phyloP scores from a whole-genome alignment of 2,888 invertebrate genomes.

The Andrena chrysosceles region DNA sequence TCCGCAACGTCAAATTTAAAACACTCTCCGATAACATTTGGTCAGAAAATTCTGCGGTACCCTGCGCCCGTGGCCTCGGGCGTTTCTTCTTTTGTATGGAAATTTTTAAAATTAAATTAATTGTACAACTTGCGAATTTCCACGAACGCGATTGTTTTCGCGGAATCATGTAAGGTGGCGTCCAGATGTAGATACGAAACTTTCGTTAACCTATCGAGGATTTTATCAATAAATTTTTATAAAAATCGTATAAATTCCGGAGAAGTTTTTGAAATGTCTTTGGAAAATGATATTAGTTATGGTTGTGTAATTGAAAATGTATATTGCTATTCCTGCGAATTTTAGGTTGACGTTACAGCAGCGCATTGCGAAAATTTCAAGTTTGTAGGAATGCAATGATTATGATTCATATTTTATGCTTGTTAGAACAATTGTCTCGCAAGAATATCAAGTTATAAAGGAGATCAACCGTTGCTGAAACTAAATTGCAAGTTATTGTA shows the following conservation, averaged over 20 bases:
- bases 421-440: background rate
- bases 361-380: background rate
- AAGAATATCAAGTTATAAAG: background rate
- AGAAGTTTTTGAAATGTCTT: no score
- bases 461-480: background rate
- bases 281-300: background rate
- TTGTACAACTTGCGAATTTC: background rate
- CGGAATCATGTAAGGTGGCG: background rate
- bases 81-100: background rate
- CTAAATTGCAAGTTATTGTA: slow-evolving; percentile 1
- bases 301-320: background rate
- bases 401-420: background rate
- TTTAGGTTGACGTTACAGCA: background rate
- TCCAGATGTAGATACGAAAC: background rate
- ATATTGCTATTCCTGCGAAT: no score
- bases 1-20: background rate
- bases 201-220: slow-evolving; percentile 4
- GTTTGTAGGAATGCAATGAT: background rate
- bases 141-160: background rate
- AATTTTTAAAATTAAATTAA: background rate
- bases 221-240: background rate
- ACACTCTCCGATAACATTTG: background rate
- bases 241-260: background rate
- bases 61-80: no score
- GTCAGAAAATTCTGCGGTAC: no score